Evolutionary conservation across 2,888 invertebrate species (phyloP).

Genomic region (Drosophila colorata): DNA sequence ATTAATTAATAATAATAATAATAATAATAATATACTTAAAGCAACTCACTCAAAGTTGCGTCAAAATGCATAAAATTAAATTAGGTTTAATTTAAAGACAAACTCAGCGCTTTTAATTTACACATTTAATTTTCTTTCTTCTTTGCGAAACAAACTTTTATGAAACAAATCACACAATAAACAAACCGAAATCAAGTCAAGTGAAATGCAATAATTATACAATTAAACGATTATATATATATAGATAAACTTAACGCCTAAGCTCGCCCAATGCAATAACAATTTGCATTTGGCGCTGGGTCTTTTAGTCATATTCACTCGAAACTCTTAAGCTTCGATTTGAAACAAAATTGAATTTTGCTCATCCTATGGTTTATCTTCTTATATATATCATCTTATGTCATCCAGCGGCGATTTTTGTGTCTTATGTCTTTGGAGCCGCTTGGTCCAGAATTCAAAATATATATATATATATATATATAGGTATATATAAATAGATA

Average conservation of each 20-base stretch:
- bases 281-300: conserved; percentile 55
- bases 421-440: conserved; percentile 69
- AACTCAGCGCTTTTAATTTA: conserved; percentile 26
- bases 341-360: conserved; percentile 75
- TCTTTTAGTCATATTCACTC: conserved; percentile 59
- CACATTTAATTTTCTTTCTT: conserved; percentile 32
- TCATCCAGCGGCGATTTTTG: conserved; percentile 38
- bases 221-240: conserved; percentile 44
- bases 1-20: conserved; percentile 13
- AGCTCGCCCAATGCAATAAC: conserved; percentile 51
- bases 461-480: conserved; percentile 25
- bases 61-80: conserved; percentile 54
- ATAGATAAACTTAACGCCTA: conserved; percentile 66
- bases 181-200: conserved; percentile 49
- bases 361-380: conserved; percentile 15
- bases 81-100: conserved; percentile 22
- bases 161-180: conserved; percentile 48
- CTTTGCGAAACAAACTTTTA: conserved; percentile 22
- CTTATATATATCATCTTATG: conserved; percentile 11
- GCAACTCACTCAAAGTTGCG: conserved; percentile 65
- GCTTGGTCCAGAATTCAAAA: conserved; percentile 52
- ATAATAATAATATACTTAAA: conserved; percentile 66
- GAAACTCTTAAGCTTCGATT: conserved; percentile 28
- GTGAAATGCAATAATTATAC: conserved; percentile 44
- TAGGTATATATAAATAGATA: conserved; percentile 15